Conservation (phyloP, 2,113 vertebrate genomes). For the Dipodomys stephensi region DNA sequence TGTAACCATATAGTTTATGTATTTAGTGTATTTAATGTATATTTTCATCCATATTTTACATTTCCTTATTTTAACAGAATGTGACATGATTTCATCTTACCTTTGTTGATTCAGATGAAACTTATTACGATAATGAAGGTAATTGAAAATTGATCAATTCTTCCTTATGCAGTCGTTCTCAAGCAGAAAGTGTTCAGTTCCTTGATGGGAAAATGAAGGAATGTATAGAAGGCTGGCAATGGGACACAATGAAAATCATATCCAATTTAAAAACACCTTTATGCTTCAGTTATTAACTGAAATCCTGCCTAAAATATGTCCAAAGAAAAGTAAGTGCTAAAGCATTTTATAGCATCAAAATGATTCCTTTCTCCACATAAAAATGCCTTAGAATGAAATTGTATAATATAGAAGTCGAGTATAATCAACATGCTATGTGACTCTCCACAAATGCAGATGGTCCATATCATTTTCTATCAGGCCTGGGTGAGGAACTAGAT, state of each 20-base stretch:
- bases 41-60: neutral
- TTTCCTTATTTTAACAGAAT: neutral
- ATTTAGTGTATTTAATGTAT: no score
- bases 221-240: neutral
- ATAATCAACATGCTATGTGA: neutral
- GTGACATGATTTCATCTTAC: neutral
- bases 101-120: neutral
- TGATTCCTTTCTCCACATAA: neutral
- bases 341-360: neutral
- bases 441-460: neutral
- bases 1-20: neutral
- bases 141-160: neutral
- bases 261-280: neutral
- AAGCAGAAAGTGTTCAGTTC: neutral
- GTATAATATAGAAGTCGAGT: neutral
- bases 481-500: neutral
- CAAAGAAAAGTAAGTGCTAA: neutral
- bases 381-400: neutral
- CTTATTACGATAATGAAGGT: neutral
- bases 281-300: no score
- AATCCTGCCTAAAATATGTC: neutral
- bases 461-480: neutral
- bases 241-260: neutral
- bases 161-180: neutral
- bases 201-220: neutral